phyloP scores from a whole-genome alignment of 2,888 invertebrate genomes.

The Philonicus albiceps region DNA sequence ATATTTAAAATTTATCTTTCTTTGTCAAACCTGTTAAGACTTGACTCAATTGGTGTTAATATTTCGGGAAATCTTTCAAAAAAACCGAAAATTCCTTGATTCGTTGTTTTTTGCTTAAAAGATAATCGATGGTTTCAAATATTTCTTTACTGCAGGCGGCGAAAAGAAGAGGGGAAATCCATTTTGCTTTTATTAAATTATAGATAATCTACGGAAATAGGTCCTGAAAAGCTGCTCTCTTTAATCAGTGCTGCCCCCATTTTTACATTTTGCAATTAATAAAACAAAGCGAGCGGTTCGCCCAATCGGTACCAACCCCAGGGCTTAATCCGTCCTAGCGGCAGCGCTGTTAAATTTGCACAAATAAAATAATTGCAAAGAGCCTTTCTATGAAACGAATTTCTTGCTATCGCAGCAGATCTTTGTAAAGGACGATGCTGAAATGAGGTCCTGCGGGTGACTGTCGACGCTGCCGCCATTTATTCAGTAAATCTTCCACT shows the following conservation, averaged over 20 bases:
- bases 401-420: slow-evolving; percentile 2
- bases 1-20: neutral
- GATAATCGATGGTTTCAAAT: neutral
- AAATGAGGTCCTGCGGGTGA: slow-evolving; percentile 1
- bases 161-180: neutral
- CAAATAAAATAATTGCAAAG: neutral
- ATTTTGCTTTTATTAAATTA: neutral
- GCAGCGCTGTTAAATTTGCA: neutral
- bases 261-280: neutral
- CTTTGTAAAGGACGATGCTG: neutral
- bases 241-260: neutral
- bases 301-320: neutral
- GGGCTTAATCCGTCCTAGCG: neutral
- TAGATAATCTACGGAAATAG: neutral
- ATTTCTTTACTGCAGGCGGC: neutral
- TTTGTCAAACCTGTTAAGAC: neutral
- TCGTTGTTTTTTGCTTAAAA: neutral
- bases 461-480: neutral
- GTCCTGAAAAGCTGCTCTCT: neutral
- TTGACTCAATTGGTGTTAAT: neutral
- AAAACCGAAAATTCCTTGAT: neutral
- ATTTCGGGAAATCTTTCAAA: neutral
- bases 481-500: neutral
- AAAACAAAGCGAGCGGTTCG: neutral
- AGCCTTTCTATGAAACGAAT: neutral